phyloP scores from a whole-genome alignment of 2,113 vertebrate species.

The Syngnathus floridae region DNA sequence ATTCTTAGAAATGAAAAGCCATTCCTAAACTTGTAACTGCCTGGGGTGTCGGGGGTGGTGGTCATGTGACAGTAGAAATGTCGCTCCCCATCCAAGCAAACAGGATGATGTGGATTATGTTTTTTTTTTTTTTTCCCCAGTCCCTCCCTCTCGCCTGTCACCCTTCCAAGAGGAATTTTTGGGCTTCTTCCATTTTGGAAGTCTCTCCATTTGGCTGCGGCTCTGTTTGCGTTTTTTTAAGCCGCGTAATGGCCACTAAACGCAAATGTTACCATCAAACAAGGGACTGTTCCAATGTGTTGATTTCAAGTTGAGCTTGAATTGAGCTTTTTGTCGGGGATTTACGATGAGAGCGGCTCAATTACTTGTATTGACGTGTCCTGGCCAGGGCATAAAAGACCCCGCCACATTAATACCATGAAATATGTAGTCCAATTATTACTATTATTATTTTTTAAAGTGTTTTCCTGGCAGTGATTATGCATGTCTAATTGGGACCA shows the following conservation, averaged over 20 bases:
- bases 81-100: too few relatives aligned
- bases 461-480: conserved; percentile 58
- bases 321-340: neutral
- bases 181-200: too few relatives aligned
- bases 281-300: neutral
- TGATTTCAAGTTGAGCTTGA: neutral
- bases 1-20: too few relatives aligned
- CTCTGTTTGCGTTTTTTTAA: too few relatives aligned
- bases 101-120: neutral
- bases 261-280: neutral
- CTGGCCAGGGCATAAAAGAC: neutral
- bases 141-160: too few relatives aligned
- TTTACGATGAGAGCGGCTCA: neutral
- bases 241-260: neutral
- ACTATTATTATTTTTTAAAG: conserved; percentile 3
- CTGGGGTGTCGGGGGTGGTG: too few relatives aligned
- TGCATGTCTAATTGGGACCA: conserved; percentile 55
- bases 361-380: neutral
- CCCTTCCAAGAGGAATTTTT: too few relatives aligned
- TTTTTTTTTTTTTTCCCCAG: neutral
- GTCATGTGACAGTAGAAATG: too few relatives aligned
- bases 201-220: too few relatives aligned
- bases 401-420: conserved; percentile 9
- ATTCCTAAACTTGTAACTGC: too few relatives aligned
- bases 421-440: conserved; percentile 16